Percentiles rank a stretch among this genome's conserved stretches.
These are phyloP conservation scores for Drosophila neotestacea DNA, from an alignment of 2,888 invertebrate species.

Conservation along the genomic window DNA sequence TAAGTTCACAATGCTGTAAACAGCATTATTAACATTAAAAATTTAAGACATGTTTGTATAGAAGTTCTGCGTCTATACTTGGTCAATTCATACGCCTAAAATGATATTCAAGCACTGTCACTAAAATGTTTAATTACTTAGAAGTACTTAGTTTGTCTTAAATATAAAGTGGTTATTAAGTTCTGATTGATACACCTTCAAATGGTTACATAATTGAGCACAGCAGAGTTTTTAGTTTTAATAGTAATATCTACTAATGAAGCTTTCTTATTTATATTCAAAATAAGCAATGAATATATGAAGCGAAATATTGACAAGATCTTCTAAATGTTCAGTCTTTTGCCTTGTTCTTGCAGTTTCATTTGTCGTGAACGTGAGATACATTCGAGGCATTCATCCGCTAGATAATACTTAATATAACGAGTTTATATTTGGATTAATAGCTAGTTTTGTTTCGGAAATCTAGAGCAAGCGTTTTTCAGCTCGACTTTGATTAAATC, in stretches of 20 bases:
- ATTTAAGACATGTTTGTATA: too few relatives aligned
- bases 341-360: constrained; percentile 6
- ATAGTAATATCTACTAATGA: not conserved
- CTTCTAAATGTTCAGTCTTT: not conserved
- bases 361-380: constrained; percentile 44
- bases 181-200: not conserved
- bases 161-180: too few relatives aligned
- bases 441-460: constrained; percentile 3
- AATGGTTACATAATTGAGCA: not conserved
- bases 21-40: too few relatives aligned
- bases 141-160: too few relatives aligned
- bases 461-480: constrained; percentile 31
- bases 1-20: too few relatives aligned
- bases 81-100: too few relatives aligned
- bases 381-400: constrained; percentile 24
- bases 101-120: too few relatives aligned
- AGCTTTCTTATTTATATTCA: not conserved
- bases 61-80: too few relatives aligned
- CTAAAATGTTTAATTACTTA: too few relatives aligned
- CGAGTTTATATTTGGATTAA: constrained; percentile 17
- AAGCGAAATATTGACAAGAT: not conserved
- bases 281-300: not conserved
- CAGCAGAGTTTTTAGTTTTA: not conserved
- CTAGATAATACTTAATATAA: constrained; percentile 26
- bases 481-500: constrained; percentile 13